These are phyloP conservation scores for Euplagia quadripunctaria DNA, from an alignment of 2,888 invertebrate genomes.

Conservation along the genomic window DNA sequence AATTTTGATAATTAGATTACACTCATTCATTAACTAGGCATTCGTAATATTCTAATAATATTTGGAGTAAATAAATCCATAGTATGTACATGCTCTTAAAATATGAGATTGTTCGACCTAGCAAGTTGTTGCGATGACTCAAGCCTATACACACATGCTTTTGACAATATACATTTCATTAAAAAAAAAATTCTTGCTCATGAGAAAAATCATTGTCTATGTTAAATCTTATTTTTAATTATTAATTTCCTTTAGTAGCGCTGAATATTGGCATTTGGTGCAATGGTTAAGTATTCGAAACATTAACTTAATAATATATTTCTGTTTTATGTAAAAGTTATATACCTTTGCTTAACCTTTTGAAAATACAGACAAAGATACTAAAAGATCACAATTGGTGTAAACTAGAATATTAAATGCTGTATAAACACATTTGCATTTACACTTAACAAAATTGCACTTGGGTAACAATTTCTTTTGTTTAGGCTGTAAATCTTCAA, in stretches of 20 bases:
- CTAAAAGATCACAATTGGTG: neutral
- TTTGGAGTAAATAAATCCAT: constrained; percentile 82
- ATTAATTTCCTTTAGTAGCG: neutral
- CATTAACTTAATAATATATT: neutral
- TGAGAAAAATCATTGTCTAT: constrained; percentile 9
- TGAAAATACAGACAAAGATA: neutral
- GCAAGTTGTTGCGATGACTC: constrained; percentile 47
- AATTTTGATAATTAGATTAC: constrained; percentile 58
- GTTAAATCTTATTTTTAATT: neutral
- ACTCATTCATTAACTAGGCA: constrained; percentile 55
- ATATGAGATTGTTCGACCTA: constrained; percentile 73
- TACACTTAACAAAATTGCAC: constrained; percentile 12
- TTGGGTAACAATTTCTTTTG: constrained; percentile 15
- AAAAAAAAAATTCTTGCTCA: neutral
- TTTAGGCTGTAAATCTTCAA: constrained; percentile 20
- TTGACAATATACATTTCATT: constrained; percentile 12
- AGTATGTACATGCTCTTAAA: constrained; percentile 70
- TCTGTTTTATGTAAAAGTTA: neutral
- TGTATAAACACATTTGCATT: constrained; percentile 14
- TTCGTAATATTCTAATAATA: constrained; percentile 62
- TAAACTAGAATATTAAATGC: constrained; percentile 1
- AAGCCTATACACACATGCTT: constrained; percentile 6
- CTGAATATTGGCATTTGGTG: constrained; percentile 11
- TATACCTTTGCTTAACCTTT: neutral
- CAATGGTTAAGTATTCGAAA: neutral